Conservation (phyloP, 2,797 vertebrate genomes). For the Hippopotamyrus pictus region DNA sequence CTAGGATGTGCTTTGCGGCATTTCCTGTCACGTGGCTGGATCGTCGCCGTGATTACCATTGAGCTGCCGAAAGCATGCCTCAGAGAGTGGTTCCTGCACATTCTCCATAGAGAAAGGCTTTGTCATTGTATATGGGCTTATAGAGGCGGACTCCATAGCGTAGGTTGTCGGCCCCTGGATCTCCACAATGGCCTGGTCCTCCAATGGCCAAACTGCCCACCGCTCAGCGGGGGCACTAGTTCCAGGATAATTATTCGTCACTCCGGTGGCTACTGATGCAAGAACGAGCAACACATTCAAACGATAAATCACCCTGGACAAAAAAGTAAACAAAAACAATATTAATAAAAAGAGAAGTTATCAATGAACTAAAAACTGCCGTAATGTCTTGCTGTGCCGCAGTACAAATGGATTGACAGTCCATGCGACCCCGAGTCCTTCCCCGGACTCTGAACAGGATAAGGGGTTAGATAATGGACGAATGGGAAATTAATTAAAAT, state of each 20-base stretch:
- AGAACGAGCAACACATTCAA: background rate
- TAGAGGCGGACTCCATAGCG: background rate
- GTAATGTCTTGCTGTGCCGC: background rate
- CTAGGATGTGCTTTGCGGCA: background rate
- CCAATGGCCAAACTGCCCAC: background rate
- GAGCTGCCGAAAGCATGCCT: background rate
- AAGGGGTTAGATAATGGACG: background rate
- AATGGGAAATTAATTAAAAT: background rate
- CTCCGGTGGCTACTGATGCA: background rate
- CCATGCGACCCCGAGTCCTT: background rate
- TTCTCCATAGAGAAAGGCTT: background rate
- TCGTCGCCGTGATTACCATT: background rate
- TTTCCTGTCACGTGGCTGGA: background rate
- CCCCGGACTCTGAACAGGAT: background rate
- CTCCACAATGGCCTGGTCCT: background rate
- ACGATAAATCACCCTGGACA: background rate
- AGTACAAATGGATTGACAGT: background rate
- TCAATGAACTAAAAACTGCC: background rate
- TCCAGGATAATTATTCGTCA: background rate
- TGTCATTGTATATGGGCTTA: background rate
- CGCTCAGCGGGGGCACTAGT: background rate
- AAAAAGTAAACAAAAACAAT: background rate
- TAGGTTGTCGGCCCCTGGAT: background rate
- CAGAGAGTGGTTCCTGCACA: background rate
- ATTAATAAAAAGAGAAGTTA: background rate